Evolutionary conservation across 64 coral and sea anemone species (phyloP), one percentile per base, ranked within the genome.

Genomic region (Actinia equina): DNA sequence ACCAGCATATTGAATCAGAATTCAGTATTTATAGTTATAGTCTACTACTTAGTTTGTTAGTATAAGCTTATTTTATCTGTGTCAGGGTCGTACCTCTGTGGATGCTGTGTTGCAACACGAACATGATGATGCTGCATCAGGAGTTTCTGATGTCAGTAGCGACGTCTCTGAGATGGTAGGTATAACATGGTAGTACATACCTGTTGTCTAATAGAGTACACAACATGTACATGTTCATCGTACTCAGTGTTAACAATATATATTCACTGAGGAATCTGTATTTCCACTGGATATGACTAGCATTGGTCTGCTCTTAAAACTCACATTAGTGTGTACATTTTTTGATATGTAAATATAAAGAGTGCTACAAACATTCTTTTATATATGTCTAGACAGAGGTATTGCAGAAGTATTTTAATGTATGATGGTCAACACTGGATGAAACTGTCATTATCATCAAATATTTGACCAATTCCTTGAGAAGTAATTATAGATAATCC

Each of bases 41-140:
- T 8, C 46, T 22, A n/a, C 8, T 22, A n/a, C 6, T 25, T 0
- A 12, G 26, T 71, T 27, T 71, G 0, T 26, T 15, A 30, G 37
- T 74, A 14, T 23, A 37, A 37, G 1, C 30, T 65, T n/a, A 18
- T 69, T 4, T 14, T 41, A 27, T 3, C n/a, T 10, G 13, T n/a
- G 20, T 42, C 4, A 81, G 78, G 78, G 78, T 19, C 78, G 78
- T 52, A 81, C 43, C 84, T 25, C 55, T 58, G 52, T 85, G 49
- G 83, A 85, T 63, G 78, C 90, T 3, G 90, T 78, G 10, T 71
- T 76, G 19, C 45, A 53, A 12, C 65, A 77, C 4, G 62, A 78
- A 53, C 91, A 97, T 88, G 94, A 97, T 17, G 94, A 97, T 93
- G 85, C 56, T 26, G 70, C 83, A 44, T 97, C 94, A 46, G 83